Base-by-base conservation (phyloP, 2,113 vertebrate species). In the Leucoraja erinaceus region DNA sequence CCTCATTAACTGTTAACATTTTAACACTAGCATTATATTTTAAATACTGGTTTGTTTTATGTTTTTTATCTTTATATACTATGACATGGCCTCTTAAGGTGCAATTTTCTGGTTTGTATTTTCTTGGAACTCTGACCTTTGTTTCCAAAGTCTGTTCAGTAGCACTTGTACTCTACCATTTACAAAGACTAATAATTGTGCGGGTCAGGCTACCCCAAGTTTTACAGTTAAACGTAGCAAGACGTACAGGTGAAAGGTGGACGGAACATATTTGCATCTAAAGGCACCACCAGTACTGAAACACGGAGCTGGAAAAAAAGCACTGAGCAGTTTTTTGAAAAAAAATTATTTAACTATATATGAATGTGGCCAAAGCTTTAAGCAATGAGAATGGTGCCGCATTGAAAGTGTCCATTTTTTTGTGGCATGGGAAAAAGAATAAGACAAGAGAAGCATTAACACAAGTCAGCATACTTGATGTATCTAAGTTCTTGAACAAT, bases 311-410 rank as follows among this genome's bases (percentile, higher is more conserved):
- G 95, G 95, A 94, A 95, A 94, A 96, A 96, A 96, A 96, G 97
- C 97, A 97, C 97, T 97, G 97, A 97, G 97, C 95, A 95, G 96
- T 93, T 94, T 95, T 94, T 94, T 97, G 83, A 88, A 72, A 72
- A 90, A 91, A 91, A 91, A 91, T 96, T 96, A 96, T 97, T 97
- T 97, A 96, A 97, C 90, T 91, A 96, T 96, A 96, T 95, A 96
- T 97, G 96, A 97, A 98, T 97, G 97, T 98, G 98, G 98, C 98
- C 97, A 98, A 98, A 98, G 98, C 98, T 97, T 98, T 97, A 95
- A 97, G 97, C 96, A 95, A 96, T 96, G 96, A 94, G 97, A 96
- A 97, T 93, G 94, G 96, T 93, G 93, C 95, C 96, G 95, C 94
- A 93, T 93, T 95, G 94, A 95, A 91, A 96, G 94, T 96, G 96